Evolutionary conservation across 2,113 vertebrate species (phyloP), one percentile per base, ranked within the genome.

Genomic region (Oncorhynchus kisutch): DNA sequence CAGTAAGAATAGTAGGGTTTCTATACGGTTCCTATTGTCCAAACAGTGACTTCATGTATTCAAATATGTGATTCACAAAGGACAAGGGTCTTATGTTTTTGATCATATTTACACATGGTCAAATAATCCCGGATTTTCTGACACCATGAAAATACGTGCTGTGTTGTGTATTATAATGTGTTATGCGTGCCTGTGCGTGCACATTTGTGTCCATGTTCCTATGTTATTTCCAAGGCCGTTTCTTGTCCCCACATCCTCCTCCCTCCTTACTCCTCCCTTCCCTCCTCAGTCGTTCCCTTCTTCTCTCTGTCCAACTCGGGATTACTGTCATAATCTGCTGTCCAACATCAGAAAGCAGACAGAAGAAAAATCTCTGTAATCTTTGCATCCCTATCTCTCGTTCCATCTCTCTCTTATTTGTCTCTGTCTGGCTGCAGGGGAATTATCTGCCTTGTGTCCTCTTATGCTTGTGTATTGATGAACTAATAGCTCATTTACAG

Each of bases 271-370:
- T 1, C 85, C 80, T 83, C 74, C 88, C 76, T 82, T 79, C 84
- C 59, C 80, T 85, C 81, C 75, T 88, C 85, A 29, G 76, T 86
- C 88, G 78, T 3, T 84, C 87, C 84, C 84, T 86, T 86, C 85
- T 82, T 62, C 81, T 69, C 75, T 83, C 82, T 83, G 78, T 92
- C 92, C 91, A 92, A 89, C 85, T 92, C 81, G 72, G 90, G 93
- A 94, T 93, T 92, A 94, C 82, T 73, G 84, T 79, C 86, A 86
- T 93, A 93, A 93, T 94, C 91, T 91, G 90, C 88, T 90, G 88
- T 90, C 87, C 86, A 84, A 89, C 90, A 93, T 90, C 83, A 76
- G 81, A 90, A 83, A 88, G 85, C 88, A 91, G 92, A 92, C 90
- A 90, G 90, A 87, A 54, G 82, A 78, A 86, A 93, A 92, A 90